These are phyloP conservation scores for Wiebesia pumilae DNA, from an alignment of 1,140 invertebrate genomes.

Conservation along the genomic window DNA sequence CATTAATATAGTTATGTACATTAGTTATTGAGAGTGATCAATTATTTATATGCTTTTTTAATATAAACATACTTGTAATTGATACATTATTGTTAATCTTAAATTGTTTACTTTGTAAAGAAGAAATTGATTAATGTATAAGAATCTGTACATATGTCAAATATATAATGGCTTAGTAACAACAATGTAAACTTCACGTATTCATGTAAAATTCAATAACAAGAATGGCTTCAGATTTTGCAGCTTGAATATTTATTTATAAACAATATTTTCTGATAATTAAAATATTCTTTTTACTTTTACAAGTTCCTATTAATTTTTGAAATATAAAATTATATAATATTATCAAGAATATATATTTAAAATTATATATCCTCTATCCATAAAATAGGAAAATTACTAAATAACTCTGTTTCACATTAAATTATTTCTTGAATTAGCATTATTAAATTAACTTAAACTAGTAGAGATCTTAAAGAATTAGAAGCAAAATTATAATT, in stretches of 20 bases:
- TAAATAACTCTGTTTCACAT: background rate
- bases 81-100: background rate
- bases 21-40: background rate
- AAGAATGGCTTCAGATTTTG: background rate
- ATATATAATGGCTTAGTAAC: background rate
- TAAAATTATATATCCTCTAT: too few species aligned
- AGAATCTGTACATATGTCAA: background rate
- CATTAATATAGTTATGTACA: constrained; percentile 30
- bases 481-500: background rate
- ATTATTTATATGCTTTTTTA: background rate
- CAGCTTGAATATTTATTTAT: background rate
- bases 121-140: background rate
- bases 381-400: background rate
- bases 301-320: background rate
- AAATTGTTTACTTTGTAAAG: background rate
- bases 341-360: too few species aligned
- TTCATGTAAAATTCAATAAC: background rate
- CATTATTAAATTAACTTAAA: background rate
- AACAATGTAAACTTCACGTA: background rate
- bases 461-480: background rate
- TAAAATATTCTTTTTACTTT: background rate
- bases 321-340: background rate
- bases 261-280: background rate
- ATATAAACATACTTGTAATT: background rate
- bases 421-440: background rate